Percentiles rank a stretch among this genome's conserved stretches.
Conservation (phyloP, 2,797 vertebrate genomes). For the Lagocephalus sceleratus region DNA sequence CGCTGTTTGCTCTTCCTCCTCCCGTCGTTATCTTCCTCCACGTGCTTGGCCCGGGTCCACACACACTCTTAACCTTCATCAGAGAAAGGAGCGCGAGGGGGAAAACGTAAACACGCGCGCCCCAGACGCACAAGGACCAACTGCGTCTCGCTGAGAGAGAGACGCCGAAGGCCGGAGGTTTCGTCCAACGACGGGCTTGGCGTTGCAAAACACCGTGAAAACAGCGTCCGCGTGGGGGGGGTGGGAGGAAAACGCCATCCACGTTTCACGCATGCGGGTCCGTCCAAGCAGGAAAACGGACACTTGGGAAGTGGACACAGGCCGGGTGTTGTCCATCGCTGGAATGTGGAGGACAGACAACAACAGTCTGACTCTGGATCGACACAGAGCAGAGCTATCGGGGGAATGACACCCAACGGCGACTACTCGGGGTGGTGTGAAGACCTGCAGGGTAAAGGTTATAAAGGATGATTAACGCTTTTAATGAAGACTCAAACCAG, state of each 20-base stretch:
- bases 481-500: no score
- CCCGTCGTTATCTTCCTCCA: conserved; percentile 15
- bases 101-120: neutral
- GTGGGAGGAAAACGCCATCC: conserved; percentile 29
- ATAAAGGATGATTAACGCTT: no score
- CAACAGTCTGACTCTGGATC: no score
- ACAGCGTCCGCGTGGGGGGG: conserved; percentile 7
- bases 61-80: conserved; percentile 33
- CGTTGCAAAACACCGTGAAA: conserved; percentile 8
- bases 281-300: neutral
- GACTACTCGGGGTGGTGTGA: no score
- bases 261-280: conserved; percentile 13
- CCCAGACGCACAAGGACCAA: conserved; percentile 6
- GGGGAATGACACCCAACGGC: no score
- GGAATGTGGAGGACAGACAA: no score
- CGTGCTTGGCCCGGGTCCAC: conserved; percentile 32
- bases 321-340: no score
- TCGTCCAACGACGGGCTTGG: conserved; percentile 4
- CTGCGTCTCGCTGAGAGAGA: conserved; percentile 7
- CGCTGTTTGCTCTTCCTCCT: conserved; percentile 21
- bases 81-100: conserved; percentile 30
- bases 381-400: no score
- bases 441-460: no score
- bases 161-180: neutral
- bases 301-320: conserved; percentile 1